Conservation (phyloP, 1,140 invertebrate genomes). For the Brevipalpus yothersi region DNA sequence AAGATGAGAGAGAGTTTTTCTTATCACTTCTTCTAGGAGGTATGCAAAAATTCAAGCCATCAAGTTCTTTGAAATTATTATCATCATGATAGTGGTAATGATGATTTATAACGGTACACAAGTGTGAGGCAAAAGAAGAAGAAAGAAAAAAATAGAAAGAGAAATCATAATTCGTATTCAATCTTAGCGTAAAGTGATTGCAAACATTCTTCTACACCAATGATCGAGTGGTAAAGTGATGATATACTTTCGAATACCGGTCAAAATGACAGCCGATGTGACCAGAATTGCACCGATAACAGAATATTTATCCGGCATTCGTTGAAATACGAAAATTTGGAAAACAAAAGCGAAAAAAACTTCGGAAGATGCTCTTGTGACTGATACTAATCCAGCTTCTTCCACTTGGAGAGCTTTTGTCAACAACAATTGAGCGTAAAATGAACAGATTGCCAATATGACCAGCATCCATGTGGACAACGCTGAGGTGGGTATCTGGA, state of each 20-base stretch:
- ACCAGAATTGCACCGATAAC: slow-evolving; percentile 54
- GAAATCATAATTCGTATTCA: too few species aligned
- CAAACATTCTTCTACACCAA: slow-evolving; percentile 1
- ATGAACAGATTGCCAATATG: slow-evolving; percentile 28
- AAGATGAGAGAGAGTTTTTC: too few species aligned
- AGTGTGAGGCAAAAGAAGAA: too few species aligned
- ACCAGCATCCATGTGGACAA: slow-evolving; percentile 48
- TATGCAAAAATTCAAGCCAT: too few species aligned
- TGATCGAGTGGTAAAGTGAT: slow-evolving; percentile 24
- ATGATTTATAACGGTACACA: too few species aligned
- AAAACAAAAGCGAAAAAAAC: slow-evolving; percentile 76
- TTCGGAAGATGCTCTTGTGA: slow-evolving; percentile 38
- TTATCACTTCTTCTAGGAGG: too few species aligned
- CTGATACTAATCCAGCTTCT: slow-evolving; percentile 15
- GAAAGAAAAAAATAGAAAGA: too few species aligned
- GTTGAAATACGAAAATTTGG: slow-evolving; percentile 34
- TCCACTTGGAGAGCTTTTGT: slow-evolving; percentile 14
- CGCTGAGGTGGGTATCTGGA: slow-evolving; percentile 51
- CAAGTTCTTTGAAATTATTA: too few species aligned
- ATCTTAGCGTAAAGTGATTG: neutral
- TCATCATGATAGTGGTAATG: too few species aligned
- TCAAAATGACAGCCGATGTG: slow-evolving; percentile 50
- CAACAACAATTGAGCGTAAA: slow-evolving; percentile 14
- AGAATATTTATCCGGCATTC: slow-evolving; percentile 24
- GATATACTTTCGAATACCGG: slow-evolving; percentile 57